Base-by-base conservation (phyloP, 2,797 vertebrate species). In the Hypotaenidia okinawae region DNA sequence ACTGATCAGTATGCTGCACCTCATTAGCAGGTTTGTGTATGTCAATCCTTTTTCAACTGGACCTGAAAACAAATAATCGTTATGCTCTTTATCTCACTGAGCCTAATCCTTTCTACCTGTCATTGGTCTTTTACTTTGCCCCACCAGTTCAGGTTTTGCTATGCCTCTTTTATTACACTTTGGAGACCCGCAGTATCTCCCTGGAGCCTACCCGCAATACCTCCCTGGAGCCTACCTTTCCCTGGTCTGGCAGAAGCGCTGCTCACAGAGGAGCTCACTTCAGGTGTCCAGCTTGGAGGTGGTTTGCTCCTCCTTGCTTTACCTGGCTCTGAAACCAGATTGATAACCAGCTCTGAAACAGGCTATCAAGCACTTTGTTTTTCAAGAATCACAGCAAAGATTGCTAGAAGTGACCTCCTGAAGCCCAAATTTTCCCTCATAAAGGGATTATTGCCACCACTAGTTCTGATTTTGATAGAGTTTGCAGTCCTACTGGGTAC, bases 131-230 rank as follows among this genome's bases (percentile, higher is more conserved):
- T 83, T 66, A 49, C 8, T 73, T 83, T 67, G 27, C 12, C 24
- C 17, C 17, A 7, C 24, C 73, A 27, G 35, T 47, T 73, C 13
- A 52, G 32, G 16, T 58, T 57, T 82, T 24, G 6, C 11, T 73
- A 16, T 8, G 11, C 1, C 2, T 87, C 9, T 93, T 19, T 54
- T 57, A 41, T 32, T 22, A 7, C 2, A 4, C 5, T 76, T 17
- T 55, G 43, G 37, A 45, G 28, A 57, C 3, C 14, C 12, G 11
- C 3, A 0, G 1, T 59, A 27, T 11, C 11, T 66, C 13, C 9
- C 47, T 41, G 37, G 17, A 66, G 7, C 16, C 47, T 73, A 11
- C 23, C 30, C 12, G 11, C 3, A 0, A 0, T 59, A 27, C 12
- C 11, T 66, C 13, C 9, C 47, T 41, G 37, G 17, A 66, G 7